Base-by-base conservation (phyloP, 2,113 vertebrate genomes). In the Coracopsis vasa region DNA sequence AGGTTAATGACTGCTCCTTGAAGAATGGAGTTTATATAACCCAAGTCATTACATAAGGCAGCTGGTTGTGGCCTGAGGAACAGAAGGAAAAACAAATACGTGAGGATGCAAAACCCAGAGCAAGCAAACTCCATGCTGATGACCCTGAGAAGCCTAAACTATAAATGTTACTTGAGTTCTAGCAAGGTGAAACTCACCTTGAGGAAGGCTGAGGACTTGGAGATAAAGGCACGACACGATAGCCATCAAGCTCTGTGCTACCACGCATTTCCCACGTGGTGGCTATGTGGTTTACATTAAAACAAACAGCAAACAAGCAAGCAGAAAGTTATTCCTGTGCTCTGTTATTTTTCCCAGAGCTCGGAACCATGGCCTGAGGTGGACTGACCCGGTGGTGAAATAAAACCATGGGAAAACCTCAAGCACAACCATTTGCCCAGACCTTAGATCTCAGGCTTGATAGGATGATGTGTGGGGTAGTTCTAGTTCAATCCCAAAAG, bases 1-100 rank as follows among this genome's bases (percentile, higher is more conserved):
- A 97, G 96, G 96, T 97, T 97, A 97, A 97, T 97, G 96, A 97
- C 92, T 97, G 83, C 48, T 96, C 96, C 95, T 96, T 97, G 86
- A 95, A 96, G 95, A 93, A 89, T 67, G 83, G 95, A 96, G 83
- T 96, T 97, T 96, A 97, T 96, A 93, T 97, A 97, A 97, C 95
- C 62, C 64, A 1, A 92, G 61, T 44, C 90, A 90, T 97, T 97
- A 93, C 86, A 91, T 96, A 97, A 96, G 95, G 4, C 93, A 90
- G 95, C 94, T 94, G 94, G 29, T 65, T 50, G 91, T 88, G 96
- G 96, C 95, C 90, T 56, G 72, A 92, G 92, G 95, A 96, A 41
- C 72, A 67, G 65, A 5, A 69, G 78, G 73, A 70, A 96, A 94
- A 95, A 94, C 91, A 96, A 96, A 92, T 9, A 53, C 1, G 8